These are phyloP conservation scores for Lordiphosa collinella DNA, from an alignment of 1,140 invertebrate species.

Conservation along the genomic window DNA sequence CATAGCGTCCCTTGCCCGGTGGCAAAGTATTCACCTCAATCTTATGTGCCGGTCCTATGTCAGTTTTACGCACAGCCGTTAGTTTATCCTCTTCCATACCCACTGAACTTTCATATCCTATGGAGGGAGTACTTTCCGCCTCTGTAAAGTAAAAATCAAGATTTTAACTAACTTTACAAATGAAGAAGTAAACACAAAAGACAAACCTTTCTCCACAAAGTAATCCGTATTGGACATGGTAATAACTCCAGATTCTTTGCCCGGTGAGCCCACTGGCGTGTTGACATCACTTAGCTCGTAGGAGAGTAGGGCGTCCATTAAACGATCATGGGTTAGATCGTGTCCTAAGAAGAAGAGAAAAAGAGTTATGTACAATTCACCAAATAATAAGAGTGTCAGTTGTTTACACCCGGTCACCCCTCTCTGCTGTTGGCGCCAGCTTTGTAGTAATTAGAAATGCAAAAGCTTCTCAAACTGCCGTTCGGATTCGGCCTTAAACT, in stretches of 20 bases:
- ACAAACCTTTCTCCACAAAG: conserved; percentile 59
- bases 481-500: too few species aligned
- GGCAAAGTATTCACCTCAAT: conserved; percentile 86
- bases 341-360: conserved; percentile 30
- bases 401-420: too few species aligned
- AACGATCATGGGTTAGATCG: conserved; percentile 60
- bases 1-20: conserved; percentile 92
- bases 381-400: too few species aligned
- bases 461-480: too few species aligned
- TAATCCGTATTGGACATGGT: conserved; percentile 76
- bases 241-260: conserved; percentile 73
- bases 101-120: conserved; percentile 31
- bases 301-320: conserved; percentile 78
- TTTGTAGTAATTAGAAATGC: too few species aligned
- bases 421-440: too few species aligned
- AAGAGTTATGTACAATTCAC: too few species aligned
- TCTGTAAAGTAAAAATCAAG: conserved; percentile 22
- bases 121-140: conserved; percentile 46
- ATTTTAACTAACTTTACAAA: neutral
- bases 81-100: conserved; percentile 60
- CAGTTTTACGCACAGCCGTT: conserved; percentile 72
- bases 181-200: too few species aligned
- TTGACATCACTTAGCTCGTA: conserved; percentile 79
- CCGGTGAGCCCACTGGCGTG: conserved; percentile 66
- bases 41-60: conserved; percentile 77